Evolutionary conservation across 1,140 invertebrate species (phyloP).

Genomic region (Papilio polyxenes): DNA sequence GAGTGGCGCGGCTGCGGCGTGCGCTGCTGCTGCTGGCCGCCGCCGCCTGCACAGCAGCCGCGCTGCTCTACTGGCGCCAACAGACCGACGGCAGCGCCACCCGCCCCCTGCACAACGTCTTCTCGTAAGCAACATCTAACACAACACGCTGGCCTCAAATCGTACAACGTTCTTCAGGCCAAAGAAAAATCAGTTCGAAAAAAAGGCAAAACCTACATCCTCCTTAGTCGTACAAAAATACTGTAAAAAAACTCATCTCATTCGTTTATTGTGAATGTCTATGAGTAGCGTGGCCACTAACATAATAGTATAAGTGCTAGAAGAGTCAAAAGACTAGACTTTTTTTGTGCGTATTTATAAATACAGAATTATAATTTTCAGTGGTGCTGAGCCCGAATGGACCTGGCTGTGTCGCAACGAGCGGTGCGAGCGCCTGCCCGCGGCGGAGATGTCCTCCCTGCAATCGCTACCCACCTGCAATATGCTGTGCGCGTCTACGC

Average conservation of each 20-base stretch:
- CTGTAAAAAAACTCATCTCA: no score
- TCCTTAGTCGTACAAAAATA: no score
- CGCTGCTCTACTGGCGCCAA: slow-evolving; percentile 74
- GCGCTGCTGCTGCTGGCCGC: slow-evolving; percentile 65
- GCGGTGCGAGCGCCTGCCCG: slow-evolving; percentile 75
- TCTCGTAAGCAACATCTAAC: slow-evolving; percentile 53
- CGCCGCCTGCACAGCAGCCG: slow-evolving; percentile 69
- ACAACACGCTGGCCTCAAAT: no score
- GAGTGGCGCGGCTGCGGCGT: slow-evolving; percentile 67
- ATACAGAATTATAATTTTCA: slow-evolving; percentile 45
- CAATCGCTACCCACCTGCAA: slow-evolving; percentile 81
- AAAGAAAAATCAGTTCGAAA: no score
- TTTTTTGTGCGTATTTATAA: slow-evolving; percentile 8
- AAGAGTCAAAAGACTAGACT: neutral
- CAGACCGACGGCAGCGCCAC: slow-evolving; percentile 61
- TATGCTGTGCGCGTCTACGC: slow-evolving; percentile 82
- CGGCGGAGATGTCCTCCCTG: slow-evolving; percentile 60
- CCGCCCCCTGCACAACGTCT: slow-evolving; percentile 61
- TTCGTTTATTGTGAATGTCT: no score
- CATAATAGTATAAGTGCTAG: no score
- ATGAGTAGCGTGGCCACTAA: no score
- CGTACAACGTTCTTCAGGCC: no score
- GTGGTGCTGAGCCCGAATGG: slow-evolving; percentile 75
- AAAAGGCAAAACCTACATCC: no score
- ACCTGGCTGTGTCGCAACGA: slow-evolving; percentile 80